Evolutionary conservation across 1,140 invertebrate species (phyloP).

Genomic region (Diprion similis): DNA sequence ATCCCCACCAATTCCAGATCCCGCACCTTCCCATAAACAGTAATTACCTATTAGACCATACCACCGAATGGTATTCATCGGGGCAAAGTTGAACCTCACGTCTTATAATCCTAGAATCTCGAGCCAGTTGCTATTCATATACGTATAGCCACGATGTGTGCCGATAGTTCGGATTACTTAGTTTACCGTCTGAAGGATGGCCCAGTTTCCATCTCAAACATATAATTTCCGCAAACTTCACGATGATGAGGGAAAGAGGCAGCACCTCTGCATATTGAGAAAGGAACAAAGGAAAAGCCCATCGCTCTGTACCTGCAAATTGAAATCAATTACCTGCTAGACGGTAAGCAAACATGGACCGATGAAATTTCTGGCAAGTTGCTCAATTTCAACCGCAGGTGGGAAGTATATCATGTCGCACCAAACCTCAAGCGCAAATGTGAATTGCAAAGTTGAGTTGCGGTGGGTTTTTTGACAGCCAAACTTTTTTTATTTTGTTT

Average conservation of each 20-base stretch:
- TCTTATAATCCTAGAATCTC: not conserved
- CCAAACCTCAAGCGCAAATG: too few species aligned
- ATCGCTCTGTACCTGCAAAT: not conserved
- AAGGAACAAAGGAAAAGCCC: not conserved
- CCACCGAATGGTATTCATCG: not conserved
- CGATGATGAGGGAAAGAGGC: not conserved
- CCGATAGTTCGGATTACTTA: not conserved
- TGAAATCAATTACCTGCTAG: constrained; percentile 1
- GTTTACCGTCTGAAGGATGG: not conserved
- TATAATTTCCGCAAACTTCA: not conserved
- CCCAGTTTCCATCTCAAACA: not conserved
- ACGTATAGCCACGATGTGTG: not conserved
- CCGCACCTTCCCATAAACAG: not conserved
- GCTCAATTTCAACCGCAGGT: too few species aligned
- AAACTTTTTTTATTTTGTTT: too few species aligned
- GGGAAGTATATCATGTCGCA: too few species aligned
- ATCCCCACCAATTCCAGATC: not conserved
- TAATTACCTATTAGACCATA: not conserved
- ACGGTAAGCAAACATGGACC: not conserved
- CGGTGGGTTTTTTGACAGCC: too few species aligned
- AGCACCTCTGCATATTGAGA: not conserved
- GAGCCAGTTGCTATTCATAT: not conserved
- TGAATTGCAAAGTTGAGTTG: too few species aligned
- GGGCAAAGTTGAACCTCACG: not conserved
- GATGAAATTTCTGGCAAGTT: not conserved